Conservation (phyloP, 2,888 invertebrate species). For the Tiliacea citrago region DNA sequence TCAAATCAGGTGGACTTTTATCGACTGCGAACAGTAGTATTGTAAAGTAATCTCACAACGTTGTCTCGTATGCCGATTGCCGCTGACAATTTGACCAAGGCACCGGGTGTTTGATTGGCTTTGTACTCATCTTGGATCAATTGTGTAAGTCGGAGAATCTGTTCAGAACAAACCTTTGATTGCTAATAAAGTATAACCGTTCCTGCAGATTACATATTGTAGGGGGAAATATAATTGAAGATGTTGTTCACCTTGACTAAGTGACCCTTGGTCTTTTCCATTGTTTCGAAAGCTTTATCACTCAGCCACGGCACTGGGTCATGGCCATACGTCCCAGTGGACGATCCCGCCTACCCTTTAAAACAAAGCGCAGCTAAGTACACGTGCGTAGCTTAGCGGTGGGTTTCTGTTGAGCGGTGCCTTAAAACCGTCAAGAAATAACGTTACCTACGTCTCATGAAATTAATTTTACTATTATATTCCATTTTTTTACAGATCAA, state of each 20-base stretch:
- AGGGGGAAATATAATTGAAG: background rate
- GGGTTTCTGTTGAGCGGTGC: background rate
- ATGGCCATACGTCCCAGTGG: no score
- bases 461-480: background rate
- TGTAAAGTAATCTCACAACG: background rate
- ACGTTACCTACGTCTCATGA: background rate
- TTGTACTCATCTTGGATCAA: background rate
- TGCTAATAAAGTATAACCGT: background rate
- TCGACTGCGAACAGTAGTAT: background rate
- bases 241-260: background rate
- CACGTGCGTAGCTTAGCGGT: no score
- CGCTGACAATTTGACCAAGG: background rate
- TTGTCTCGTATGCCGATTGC: background rate
- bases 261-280: background rate
- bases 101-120: background rate
- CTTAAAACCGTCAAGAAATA: background rate
- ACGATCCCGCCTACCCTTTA: no score
- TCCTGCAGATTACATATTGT: background rate
- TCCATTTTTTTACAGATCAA: background rate
- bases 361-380: no score
- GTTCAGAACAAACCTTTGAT: background rate
- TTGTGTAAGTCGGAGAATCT: background rate
- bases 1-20: background rate
- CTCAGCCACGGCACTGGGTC: background rate
- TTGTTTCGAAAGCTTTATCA: no score